Conservation (phyloP, 2,113 vertebrate genomes). For the Symphodus melops region DNA sequence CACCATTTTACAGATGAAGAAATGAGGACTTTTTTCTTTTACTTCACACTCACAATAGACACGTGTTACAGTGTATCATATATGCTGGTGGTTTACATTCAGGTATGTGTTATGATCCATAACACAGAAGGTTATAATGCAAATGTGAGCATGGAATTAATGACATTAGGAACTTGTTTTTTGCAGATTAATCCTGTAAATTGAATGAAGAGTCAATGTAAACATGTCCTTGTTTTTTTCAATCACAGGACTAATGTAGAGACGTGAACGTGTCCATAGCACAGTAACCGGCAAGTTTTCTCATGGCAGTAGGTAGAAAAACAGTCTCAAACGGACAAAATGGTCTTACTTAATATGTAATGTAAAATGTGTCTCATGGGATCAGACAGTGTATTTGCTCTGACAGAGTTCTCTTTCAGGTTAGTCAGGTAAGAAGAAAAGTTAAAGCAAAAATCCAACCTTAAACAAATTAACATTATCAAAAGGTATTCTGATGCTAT, state of each 20-base stretch:
- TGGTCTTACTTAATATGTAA: not conserved
- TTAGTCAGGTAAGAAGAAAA: not conserved
- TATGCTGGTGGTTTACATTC: conserved; percentile 75
- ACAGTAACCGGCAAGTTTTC: conserved; percentile 45
- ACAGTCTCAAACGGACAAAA: conserved; percentile 22
- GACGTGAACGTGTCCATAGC: conserved; percentile 10
- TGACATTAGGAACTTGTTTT: conserved; percentile 15
- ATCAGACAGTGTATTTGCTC: not conserved
- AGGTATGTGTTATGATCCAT: conserved; percentile 43
- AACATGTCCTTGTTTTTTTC: conserved; percentile 36
- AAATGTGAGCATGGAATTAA: conserved; percentile 29
- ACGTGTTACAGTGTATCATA: conserved; percentile 34
- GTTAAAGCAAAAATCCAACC: not conserved
- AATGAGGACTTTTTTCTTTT: conserved; percentile 39
- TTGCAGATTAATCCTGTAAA: conserved; percentile 26
- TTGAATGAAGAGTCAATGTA: conserved; percentile 22
- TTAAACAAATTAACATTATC: not conserved
- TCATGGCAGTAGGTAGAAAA: conserved; percentile 61
- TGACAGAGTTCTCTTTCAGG: not conserved
- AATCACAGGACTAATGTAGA: conserved; percentile 7
- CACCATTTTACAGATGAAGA: conserved; percentile 42
- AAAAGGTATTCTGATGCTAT: not conserved
- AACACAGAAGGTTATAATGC: conserved; percentile 48
- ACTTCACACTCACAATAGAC: conserved; percentile 44
- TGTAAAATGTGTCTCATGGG: not conserved